These are phyloP conservation scores for Acanthaster planci DNA, from an alignment of 35 echinoderm and acorn worm genomes.

Conservation along the genomic window DNA sequence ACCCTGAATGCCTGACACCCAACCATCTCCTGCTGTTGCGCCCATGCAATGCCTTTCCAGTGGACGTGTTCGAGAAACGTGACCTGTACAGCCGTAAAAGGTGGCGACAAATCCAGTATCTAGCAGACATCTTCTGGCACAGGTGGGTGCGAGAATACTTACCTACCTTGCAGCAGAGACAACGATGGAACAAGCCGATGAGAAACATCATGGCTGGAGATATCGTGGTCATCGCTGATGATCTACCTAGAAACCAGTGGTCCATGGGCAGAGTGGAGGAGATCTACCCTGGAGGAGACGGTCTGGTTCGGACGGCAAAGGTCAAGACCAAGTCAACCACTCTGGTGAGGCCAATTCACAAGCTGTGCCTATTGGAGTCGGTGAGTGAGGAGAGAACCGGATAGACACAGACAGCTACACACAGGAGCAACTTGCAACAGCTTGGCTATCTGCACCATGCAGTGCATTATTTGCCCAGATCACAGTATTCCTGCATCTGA, in stretches of 20 bases:
- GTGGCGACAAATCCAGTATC: constrained; percentile 60
- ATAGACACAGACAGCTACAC: not conserved
- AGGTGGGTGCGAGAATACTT: constrained; percentile 55
- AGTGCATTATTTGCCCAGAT: not conserved
- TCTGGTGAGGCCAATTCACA: constrained; percentile 63
- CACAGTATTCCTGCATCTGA: not conserved
- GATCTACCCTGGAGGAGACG: constrained; percentile 33
- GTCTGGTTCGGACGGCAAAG: constrained; percentile 36
- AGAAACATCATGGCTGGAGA: constrained; percentile 47
- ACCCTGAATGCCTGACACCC: constrained; percentile 27
- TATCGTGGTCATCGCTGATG: constrained; percentile 59
- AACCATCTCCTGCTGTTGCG: constrained; percentile 39
- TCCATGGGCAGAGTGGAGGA: constrained; percentile 43
- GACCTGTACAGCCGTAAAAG: constrained; percentile 55
- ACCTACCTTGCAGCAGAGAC: constrained; percentile 41
- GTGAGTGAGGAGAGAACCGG: not conserved
- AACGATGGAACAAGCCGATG: constrained; percentile 46
- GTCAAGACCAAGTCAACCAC: constrained; percentile 42
- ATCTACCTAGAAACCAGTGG: constrained; percentile 45
- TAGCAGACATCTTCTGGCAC: constrained; percentile 60
- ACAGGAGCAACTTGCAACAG: not conserved
- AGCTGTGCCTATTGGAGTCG: constrained; percentile 62
- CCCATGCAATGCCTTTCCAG: not conserved
- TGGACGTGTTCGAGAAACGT: constrained; percentile 13
- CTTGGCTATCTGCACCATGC: not conserved